These are phyloP conservation scores for Cephus spinipes DNA, from an alignment of 2,888 invertebrate species.

Conservation along the genomic window DNA sequence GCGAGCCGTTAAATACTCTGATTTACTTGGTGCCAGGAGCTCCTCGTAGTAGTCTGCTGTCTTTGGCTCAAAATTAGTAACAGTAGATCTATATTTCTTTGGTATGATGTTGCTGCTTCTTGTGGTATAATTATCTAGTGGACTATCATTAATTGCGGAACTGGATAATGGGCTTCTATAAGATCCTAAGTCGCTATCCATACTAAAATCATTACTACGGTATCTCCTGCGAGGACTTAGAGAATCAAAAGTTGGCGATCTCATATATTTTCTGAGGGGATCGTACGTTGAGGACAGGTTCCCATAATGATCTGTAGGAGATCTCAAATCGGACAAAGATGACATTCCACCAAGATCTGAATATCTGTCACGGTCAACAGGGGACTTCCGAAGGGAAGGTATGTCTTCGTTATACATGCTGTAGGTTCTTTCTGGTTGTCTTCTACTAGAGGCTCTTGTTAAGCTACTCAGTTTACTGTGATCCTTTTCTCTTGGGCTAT, in stretches of 20 bases:
- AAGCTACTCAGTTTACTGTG: slow-evolving; percentile 18
- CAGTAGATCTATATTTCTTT: slow-evolving; percentile 51
- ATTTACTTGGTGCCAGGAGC: slow-evolving; percentile 50
- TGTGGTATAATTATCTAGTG: slow-evolving; percentile 33
- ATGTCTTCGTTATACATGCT: slow-evolving; percentile 49
- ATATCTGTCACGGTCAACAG: slow-evolving; percentile 49
- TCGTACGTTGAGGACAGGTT: slow-evolving; percentile 47
- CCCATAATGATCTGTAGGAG: slow-evolving; percentile 41
- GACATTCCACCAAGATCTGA: slow-evolving; percentile 42
- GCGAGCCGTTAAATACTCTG: slow-evolving; percentile 47
- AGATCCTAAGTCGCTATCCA: slow-evolving; percentile 40
- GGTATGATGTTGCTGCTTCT: slow-evolving; percentile 42
- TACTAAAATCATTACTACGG: slow-evolving; percentile 47
- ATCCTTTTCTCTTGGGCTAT: slow-evolving; percentile 46
- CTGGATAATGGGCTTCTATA: slow-evolving; percentile 40
- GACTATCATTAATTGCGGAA: slow-evolving; percentile 31
- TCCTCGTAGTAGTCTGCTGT: slow-evolving; percentile 61
- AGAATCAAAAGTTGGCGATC: slow-evolving; percentile 51
- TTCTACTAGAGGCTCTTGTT: slow-evolving; percentile 20
- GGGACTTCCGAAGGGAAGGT: slow-evolving; percentile 43
- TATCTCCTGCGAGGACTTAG: slow-evolving; percentile 42
- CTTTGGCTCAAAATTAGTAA: slow-evolving; percentile 49
- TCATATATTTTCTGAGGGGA: slow-evolving; percentile 49
- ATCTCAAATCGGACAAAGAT: slow-evolving; percentile 43
- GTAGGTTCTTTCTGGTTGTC: slow-evolving; percentile 46